Base-by-base conservation (phyloP, 30 jellyfish, hydroid and myxozoan genomes). In the Chironex yamaguchii region DNA sequence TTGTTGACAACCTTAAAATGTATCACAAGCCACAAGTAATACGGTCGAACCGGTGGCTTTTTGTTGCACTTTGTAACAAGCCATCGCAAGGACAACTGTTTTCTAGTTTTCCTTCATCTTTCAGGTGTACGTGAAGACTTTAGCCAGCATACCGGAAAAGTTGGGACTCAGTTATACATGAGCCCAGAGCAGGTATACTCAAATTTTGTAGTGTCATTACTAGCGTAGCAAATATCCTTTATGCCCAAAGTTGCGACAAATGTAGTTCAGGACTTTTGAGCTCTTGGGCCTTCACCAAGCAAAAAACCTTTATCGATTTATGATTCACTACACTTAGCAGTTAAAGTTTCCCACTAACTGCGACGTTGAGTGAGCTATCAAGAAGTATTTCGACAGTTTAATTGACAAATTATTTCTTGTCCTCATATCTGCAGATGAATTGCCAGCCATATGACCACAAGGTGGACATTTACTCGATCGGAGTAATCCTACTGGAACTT, bases 111-210 rank as follows among this genome's bases (percentile, higher is more conserved):
- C 9, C 13, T 42, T 42, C 17, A 42, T 17, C 35, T 66, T 76
- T 63, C 73, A 66, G 87, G 65, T 14, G 86, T 67, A 21, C 71
- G 87, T 11, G 82, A 88, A n/a, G 62, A 65, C 28, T 96, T 75
- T 66, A 97, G 89, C 81, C 78, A 78, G 9, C 98, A 96, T 74
- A 96, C 99, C n/a, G 98, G 98, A 4, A 89, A 90, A 78, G 99
- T 96, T 36, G 99, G 99, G 21, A 96, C 99, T 0, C 98, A 96
- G 29, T 80, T 96, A 4, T 96, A 96, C 48, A 96, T 96, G 99
- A 89, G 97, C 58, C 99, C 99, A 1, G 99, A 96, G 53, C 98
- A 91, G 94, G 97, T 91, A 14, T 42, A 42, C 58, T n/a, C n/a
- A n/a, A n/a, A n/a, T n/a, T n/a, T n/a, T n/a, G n/a, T n/a, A 13